Conservation (phyloP, 2,797 vertebrate species). For the Chelidonichthys spinosus region DNA sequence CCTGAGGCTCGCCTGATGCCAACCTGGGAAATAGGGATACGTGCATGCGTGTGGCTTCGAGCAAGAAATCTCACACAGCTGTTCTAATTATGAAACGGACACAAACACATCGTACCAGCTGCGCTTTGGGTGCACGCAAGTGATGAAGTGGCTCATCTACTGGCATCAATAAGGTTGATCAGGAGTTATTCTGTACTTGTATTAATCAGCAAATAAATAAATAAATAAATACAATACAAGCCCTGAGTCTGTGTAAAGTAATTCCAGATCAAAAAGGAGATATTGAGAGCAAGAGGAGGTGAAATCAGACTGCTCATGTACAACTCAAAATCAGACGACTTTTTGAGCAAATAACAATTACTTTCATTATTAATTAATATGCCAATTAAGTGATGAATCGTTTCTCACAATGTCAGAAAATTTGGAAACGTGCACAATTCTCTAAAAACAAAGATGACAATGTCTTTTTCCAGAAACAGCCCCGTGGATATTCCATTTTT, state of each 20-base stretch:
- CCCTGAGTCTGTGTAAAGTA: not conserved
- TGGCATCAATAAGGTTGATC: slow-evolving; percentile 4
- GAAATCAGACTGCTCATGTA: not conserved
- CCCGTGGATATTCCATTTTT: not conserved
- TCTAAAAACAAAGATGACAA: not conserved
- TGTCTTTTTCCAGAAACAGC: not conserved
- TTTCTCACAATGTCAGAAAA: slow-evolving; percentile 7
- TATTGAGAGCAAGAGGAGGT: not conserved
- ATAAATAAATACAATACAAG: not conserved
- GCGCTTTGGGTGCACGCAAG: slow-evolving; percentile 9
- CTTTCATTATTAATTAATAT: not conserved
- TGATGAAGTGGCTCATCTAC: not conserved
- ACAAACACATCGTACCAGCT: slow-evolving; percentile 37
- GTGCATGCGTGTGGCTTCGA: slow-evolving; percentile 45
- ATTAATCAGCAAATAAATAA: too few species aligned
- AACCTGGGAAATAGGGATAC: slow-evolving; percentile 15
- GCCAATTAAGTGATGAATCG: not conserved
- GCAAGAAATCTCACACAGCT: slow-evolving; percentile 50
- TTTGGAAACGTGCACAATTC: not conserved
- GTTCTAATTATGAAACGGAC: slow-evolving; percentile 44
- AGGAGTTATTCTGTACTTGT: slow-evolving; percentile 18
- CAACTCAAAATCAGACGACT: not conserved
- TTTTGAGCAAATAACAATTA: not conserved
- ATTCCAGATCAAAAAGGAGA: not conserved
- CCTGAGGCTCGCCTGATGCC: slow-evolving; percentile 38